Evolutionary conservation across 2,888 invertebrate genomes (phyloP).

Genomic region (Ormyrus rosae): DNA sequence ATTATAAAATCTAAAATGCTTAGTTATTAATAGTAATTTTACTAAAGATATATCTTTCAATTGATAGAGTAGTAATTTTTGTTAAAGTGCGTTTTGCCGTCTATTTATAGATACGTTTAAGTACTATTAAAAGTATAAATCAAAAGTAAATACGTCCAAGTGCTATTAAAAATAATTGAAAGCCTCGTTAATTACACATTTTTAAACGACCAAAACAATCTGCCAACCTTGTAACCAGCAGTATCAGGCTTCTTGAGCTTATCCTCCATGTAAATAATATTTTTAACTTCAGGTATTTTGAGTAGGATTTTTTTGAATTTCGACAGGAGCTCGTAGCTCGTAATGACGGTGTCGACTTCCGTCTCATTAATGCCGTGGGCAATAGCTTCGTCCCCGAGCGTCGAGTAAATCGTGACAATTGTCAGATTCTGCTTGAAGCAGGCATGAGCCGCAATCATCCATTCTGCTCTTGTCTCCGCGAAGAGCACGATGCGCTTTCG

Average conservation of each 20-base stretch:
- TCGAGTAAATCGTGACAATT: constrained; percentile 98
- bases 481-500: constrained; percentile 91
- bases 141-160: no score
- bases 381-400: constrained; percentile 97
- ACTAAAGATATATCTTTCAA: no score
- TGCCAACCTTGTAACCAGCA: constrained; percentile 80
- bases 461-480: constrained; percentile 98
- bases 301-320: constrained; percentile 89
- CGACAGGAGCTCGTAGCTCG: constrained; percentile 92
- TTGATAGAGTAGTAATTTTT: no score
- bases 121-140: no score
- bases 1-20: no score
- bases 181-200: neutral
- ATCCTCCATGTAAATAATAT: constrained; percentile 92
- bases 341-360: constrained; percentile 94
- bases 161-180: no score
- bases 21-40: no score
- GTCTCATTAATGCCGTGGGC: constrained; percentile 98
- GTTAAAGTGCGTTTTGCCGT: no score
- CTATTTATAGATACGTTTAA: no score
- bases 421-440: constrained; percentile 91
- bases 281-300: constrained; percentile 85
- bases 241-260: constrained; percentile 85
- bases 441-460: constrained; percentile 97
- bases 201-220: neutral